Conservation (phyloP, 2,888 invertebrate species). For the Agrotis puta region DNA sequence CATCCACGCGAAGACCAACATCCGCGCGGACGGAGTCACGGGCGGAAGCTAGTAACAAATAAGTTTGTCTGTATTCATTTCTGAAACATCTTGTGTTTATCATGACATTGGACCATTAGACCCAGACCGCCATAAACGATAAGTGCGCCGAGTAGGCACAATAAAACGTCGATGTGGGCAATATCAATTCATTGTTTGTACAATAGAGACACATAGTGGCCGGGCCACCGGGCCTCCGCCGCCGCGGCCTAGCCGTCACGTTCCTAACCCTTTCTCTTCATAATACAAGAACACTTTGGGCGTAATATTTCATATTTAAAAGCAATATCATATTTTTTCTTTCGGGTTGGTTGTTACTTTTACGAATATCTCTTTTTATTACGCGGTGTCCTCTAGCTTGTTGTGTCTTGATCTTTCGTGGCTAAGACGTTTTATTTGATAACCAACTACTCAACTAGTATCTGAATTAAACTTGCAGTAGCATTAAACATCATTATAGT, state of each 20-base stretch:
- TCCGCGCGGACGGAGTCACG: no score
- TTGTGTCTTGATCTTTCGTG: slow-evolving; percentile 33
- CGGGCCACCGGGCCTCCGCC: slow-evolving; percentile 48
- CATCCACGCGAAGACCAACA: no score
- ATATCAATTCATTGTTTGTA: slow-evolving; percentile 85
- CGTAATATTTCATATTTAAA: slow-evolving; percentile 88
- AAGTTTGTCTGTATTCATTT: not conserved
- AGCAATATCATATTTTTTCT: slow-evolving; percentile 86
- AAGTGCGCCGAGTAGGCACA: slow-evolving; percentile 49
- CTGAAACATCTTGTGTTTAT: not conserved
- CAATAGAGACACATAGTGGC: slow-evolving; percentile 82
- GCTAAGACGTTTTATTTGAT: slow-evolving; percentile 5
- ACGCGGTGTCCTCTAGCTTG: slow-evolving; percentile 16
- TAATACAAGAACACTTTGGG: slow-evolving; percentile 79
- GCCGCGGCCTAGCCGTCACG: slow-evolving; percentile 79
- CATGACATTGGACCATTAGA: slow-evolving; percentile 9
- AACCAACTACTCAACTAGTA: not conserved
- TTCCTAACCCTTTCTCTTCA: slow-evolving; percentile 88
- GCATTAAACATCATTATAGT: not conserved
- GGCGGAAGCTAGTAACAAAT: no score
- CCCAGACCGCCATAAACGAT: slow-evolving; percentile 51
- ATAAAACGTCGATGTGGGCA: slow-evolving; percentile 68
- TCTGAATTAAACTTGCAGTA: not conserved
- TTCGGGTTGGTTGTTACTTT: slow-evolving; percentile 71
- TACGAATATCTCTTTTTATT: slow-evolving; percentile 58